Conservation (phyloP, 2,113 vertebrate species). For the Leptodactylus fuscus region DNA sequence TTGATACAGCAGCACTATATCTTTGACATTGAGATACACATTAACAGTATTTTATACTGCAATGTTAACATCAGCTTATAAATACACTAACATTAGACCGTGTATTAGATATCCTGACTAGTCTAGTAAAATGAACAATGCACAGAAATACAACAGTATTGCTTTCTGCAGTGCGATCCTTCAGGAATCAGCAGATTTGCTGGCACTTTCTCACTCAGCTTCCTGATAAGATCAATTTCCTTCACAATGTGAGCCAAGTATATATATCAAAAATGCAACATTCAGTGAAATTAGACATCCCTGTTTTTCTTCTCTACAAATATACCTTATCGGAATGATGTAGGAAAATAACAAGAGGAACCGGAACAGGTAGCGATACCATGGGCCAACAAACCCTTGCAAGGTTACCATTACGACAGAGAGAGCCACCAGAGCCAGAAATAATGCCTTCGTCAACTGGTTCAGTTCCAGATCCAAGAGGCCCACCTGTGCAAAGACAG, state of each 20-base stretch:
- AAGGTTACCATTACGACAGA: conserved; percentile 94
- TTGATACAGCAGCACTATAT: background rate
- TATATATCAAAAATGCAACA: conserved; percentile 66
- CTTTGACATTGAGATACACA: background rate
- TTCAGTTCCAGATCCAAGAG: conserved; percentile 94
- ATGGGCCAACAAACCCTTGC: conserved; percentile 91
- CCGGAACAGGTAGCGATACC: conserved; percentile 94
- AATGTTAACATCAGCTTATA: conserved; percentile 59
- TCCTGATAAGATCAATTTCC: conserved; percentile 68
- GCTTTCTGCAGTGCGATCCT: conserved; percentile 66
- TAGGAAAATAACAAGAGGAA: conserved; percentile 97
- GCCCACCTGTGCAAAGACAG: conserved; percentile 81
- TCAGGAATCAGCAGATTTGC: conserved; percentile 65
- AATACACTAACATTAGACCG: conserved; percentile 64
- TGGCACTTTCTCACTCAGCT: conserved; percentile 62
- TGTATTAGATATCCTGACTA: conserved; percentile 65
- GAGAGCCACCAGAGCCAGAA: conserved; percentile 91
- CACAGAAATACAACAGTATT: conserved; percentile 66
- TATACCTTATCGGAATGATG: conserved; percentile 98
- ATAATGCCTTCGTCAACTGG: conserved; percentile 93
- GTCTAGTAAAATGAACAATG: conserved; percentile 64
- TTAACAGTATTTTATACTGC: conserved; percentile 12
- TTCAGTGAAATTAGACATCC: conserved; percentile 65
- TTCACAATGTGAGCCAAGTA: conserved; percentile 64
- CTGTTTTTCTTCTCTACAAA: conserved; percentile 62